Base-by-base conservation (phyloP, 1,140 invertebrate species). In the Drosophila equinoxialis region DNA sequence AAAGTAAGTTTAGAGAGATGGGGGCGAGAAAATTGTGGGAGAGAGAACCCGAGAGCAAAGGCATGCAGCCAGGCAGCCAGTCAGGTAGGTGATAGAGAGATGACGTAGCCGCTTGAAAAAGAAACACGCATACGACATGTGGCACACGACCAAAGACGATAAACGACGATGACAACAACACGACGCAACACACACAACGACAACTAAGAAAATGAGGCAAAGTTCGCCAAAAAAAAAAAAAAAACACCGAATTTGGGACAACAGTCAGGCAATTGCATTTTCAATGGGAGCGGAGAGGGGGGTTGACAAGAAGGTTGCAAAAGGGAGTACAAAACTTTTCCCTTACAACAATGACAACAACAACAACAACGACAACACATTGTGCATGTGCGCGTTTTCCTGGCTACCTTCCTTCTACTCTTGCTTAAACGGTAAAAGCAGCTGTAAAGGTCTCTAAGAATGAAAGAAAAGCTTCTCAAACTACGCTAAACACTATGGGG, bases 51-150 rank as follows among this genome's bases (percentile, higher is more conserved):
- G 42, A 45, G 7, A 48, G 26, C 20, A 71, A 42, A 54, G 14
- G 54, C 39, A 26, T 48, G 20, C 41, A 26, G 20, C 11, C 26
- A 63, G 37, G 58, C 57, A 69, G 20, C 11, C 17, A 63, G 37
- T 54, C 57, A 69, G 48, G 62, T 79, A 87, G 84, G 80, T 87
- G 84, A 80, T 69, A 70, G 65, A 76, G 39, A 66, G 77, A 89
- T 90, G 85, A 89, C 84, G 84, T 87, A 89, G 82, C 81, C 79
- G 83, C 54, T 68, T 64, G 70, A 67, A 79, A 77, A 83, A 83
- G 79, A 82, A 87, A 89, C 83, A 89, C 84, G 79, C 84, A 87
- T 87, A 87, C 83, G 84, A 77, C 83, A 71, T 83, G 84, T 87
- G 83, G 68, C 84, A 86, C 83, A 86, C 83, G 79, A 87, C 79